Base-by-base conservation (phyloP, 2,113 vertebrate genomes). In the Anhinga anhinga region DNA sequence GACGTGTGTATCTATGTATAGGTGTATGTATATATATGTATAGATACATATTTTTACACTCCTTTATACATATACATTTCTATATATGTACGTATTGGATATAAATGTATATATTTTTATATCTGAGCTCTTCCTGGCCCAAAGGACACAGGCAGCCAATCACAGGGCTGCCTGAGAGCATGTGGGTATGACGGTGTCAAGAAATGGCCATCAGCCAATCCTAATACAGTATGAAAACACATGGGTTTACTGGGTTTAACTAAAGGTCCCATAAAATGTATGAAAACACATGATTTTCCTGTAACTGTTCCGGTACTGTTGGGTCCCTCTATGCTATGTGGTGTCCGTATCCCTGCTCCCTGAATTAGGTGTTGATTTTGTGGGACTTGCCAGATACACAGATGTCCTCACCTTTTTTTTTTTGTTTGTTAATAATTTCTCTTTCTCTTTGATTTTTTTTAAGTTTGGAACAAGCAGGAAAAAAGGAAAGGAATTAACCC, bases 301-400 rank as follows among this genome's bases (percentile, higher is more conserved):
- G 29, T 76, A 87, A 55, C 13, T 72, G 36, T 90, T 88, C 52
- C 2, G 13, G 20, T 87, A 61, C 25, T 59, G 18, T 74, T 1
- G 3, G 29, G 52, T 92, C 52, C 10, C 38, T 73, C 88, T 85
- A 73, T 5, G 18, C 52, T 77, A 61, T 18, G 18, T 86, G 67
- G 27, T 93, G 49, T 93, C 80, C 13, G 2, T 42, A 93, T 93
- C 90, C 49, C 91, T 93, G 82, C 87, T 97, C 63, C 84, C 87
- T 83, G 93, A 97, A 94, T 97, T 94, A 96, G 79, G 56, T 94
- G 91, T 56, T 96, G 59, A 94, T 95, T 96, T 93, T 77, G 53
- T 94, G 92, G 89, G 97, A 95, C 20, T 16, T 92, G 85, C 85
- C 93, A 96, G 66, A 90, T 58, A 72, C 34, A 78, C 34, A 69